Conservation (phyloP, 2,888 invertebrate genomes). For the Dynastes grantii region DNA sequence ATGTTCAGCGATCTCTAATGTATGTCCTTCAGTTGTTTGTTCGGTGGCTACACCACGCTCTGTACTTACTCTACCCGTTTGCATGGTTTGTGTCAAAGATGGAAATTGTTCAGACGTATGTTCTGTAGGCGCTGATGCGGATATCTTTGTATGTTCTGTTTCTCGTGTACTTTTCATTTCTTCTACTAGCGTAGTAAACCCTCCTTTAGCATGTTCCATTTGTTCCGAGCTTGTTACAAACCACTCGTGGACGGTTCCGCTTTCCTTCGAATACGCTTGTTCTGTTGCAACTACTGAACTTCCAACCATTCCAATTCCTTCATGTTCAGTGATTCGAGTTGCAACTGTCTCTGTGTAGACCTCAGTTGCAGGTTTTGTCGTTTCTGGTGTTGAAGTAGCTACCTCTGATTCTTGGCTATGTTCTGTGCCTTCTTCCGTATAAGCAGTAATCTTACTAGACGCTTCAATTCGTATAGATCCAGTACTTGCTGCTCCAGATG, state of each 20-base stretch:
- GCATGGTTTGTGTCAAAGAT: no score
- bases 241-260: not conserved
- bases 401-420: not conserved
- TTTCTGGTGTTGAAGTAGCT: not conserved
- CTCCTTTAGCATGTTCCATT: not conserved
- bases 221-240: not conserved
- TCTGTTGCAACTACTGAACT: not conserved
- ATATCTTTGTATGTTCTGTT: no score
- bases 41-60: not conserved
- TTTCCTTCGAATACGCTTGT: not conserved
- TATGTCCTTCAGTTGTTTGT: conserved; percentile 21
- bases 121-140: no score
- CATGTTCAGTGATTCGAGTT: not conserved
- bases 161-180: no score
- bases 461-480: not conserved
- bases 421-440: not conserved
- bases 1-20: not conserved
- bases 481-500: not conserved
- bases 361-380: not conserved
- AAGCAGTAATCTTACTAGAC: not conserved
- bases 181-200: not conserved
- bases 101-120: no score
- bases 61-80: no score
- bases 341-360: not conserved
- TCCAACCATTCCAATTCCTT: not conserved